Evolutionary conservation across 2,113 vertebrate genomes (phyloP), one percentile per base, ranked within the genome.

Genomic region (Corythoichthys intestinalis): DNA sequence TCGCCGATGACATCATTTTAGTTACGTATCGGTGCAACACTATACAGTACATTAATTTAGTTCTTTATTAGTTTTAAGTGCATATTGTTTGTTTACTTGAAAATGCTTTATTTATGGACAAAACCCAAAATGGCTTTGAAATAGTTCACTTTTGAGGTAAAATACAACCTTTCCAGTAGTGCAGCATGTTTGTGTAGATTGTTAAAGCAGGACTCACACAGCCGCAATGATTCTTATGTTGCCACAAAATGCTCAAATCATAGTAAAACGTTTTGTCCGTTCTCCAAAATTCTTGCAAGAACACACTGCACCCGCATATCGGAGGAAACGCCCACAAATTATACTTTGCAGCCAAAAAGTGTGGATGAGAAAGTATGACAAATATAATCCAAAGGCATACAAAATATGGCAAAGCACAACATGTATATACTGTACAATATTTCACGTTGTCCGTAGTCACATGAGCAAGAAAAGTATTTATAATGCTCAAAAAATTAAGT

Each of bases 381-480:
- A 62, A 52, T 1, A 4, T 57, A 56, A 63, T 38, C 14, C 56
- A 35, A 71, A 74, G 75, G 72, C 80, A 76, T 78, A 70, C 50
- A 71, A 52, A 75, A 49, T 47, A 70, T 14, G 54, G 64, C 77
- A 60, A 73, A 76, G 72, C 84, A 83, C 87, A 83, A 83, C 65
- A 28, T 56, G 12, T 73, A 20, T 74, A 74, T 73, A 58, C 6
- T 58, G 56, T 58, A 58, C 37, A 58, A 37, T 4, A 54, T 62
- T 67, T 35, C 68, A 12, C 63, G 74, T 56, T 69, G 69, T 79
- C 70, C 71, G 75, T 58, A 17, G 41, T 71, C 58, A 57, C 34
- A 48, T 53, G 60, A 66, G 72, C 38, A 35, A 46, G 69, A 59
- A 69, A 69, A 72, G 67, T 63, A 67, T 56, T 60, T 61, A 57